Evolutionary conservation across 64 coral and sea anemone genomes (phyloP).

Genomic region (Porites australiensis): DNA sequence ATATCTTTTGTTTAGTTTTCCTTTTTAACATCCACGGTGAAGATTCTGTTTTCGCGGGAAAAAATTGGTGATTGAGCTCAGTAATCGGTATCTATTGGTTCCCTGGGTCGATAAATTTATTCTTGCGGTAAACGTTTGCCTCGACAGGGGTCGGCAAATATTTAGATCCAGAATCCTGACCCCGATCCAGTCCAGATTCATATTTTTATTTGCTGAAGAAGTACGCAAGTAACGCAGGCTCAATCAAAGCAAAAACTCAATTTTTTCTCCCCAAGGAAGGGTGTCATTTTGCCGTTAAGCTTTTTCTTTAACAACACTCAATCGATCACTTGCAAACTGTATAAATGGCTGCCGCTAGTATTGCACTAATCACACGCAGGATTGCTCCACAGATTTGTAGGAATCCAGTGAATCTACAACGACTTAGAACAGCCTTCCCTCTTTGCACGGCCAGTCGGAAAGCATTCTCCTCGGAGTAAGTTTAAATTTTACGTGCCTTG

Average conservation of each 20-base stretch:
- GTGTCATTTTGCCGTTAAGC: background rate
- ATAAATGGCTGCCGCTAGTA: background rate
- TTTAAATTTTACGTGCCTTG: background rate
- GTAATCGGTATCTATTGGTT: too few relatives aligned
- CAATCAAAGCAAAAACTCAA: background rate
- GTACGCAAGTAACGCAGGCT: background rate
- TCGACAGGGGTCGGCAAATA: too few relatives aligned
- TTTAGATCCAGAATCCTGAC: too few relatives aligned
- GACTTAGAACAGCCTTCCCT: background rate
- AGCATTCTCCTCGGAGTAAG: background rate
- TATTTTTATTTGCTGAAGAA: too few relatives aligned
- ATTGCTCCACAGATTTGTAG: constrained; percentile 26
- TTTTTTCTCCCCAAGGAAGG: background rate
- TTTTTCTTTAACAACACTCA: background rate
- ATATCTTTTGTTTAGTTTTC: too few relatives aligned
- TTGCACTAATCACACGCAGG: constrained; percentile 5
- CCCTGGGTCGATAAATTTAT: too few relatives aligned
- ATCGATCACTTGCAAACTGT: background rate
- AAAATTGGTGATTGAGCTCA: too few relatives aligned
- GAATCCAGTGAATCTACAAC: background rate
- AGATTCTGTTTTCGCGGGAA: too few relatives aligned
- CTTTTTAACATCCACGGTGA: too few relatives aligned
- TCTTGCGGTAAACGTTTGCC: too few relatives aligned
- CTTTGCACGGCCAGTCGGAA: background rate
- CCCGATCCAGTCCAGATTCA: too few relatives aligned